Evolutionary conservation across 2,888 invertebrate species (phyloP), one percentile per base, ranked within the genome.

Genomic region (Electrophaes corylata): DNA sequence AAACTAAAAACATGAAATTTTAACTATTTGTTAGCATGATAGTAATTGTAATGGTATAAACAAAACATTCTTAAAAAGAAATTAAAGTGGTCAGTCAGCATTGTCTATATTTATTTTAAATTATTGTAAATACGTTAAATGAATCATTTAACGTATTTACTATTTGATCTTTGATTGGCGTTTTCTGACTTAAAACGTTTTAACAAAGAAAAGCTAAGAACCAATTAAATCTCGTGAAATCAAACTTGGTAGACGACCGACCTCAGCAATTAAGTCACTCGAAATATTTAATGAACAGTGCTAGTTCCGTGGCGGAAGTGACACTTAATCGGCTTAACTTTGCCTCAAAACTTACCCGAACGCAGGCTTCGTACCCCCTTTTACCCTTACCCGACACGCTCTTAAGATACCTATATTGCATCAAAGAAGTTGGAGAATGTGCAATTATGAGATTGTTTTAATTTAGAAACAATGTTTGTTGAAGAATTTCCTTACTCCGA

Each of bases 361-460:
- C 53, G 45, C 49, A 40, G 40, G 31, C 31, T 53, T 4, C 33
- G 72, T 67, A 77, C 66, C 72, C 70, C 73, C 70, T 58, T 54
- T 46, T 52, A 49, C 69, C 61, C 71, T 71, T 67, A 64, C 59
- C 64, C 57, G 41, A 60, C 65, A 60, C 64, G 61, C 58, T 63
- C 58, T 66, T 63, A 68, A 75, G 73, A 78, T 81, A 83, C 80
- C 81, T 81, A 83, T 77, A 84, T 85, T 88, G 89, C 90, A 88
- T 88, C 89, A 89, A 90, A 90, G 86, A 88, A 88, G 84, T 88
- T 84, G 62, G 80, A 83, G 91, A 91, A 91, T 91, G 88, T 89
- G 90, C 90, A 90, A 91, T 91, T 90, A 91, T 89, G 87, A 91
- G 90, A 89, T 91, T 90, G 91, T 91, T 91, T 91, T 90, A 91